Base-by-base conservation (phyloP, 35 echinoderm and acorn worm genomes). In the Patiria miniata region DNA sequence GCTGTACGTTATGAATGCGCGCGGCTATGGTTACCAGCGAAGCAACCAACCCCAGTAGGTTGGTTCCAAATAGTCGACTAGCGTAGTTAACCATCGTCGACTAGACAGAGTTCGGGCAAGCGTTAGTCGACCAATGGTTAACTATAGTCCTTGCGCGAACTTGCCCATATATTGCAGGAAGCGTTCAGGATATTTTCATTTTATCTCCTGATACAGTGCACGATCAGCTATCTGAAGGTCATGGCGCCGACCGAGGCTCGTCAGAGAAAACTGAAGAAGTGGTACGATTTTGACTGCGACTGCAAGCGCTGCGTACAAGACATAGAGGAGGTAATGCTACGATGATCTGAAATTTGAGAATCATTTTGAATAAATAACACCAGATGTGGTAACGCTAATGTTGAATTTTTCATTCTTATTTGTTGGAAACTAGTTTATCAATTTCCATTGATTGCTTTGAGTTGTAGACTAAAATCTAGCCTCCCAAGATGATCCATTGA, bases 271-370 rank as follows among this genome's bases (percentile, higher is more conserved):
- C 26, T 73, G 26, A 73, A 23, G 26, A 73, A 36, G 23, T 73
- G 65, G 65, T 73, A 73, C 65, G 65, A 73, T 23, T 73, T 73
- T 73, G 65, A 73, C 26, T 73, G 65, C 8, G 65, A 73, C 65
- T 73, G 65, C 26, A 3, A 73, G 29, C 65, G 65, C 7, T 73
- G 65, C 65, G 29, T 34, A 1, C 65, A 73, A 15, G 65, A 34
- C 22, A 32, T 34, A 7, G 34, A 73, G 2, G 8, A 73, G 65
- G 65, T 73, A 73, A 32, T 14, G 26, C 8, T 8, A 73, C 9
- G 1, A 30, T 6, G 1, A 14, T 2, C 65, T 47, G 4, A 12
- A 47, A 73, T 32, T 28, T 73, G 23, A 14, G 14, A 73, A 32
- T 73, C 1, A 69, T 69, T 29, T 69, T 69, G 32, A 68, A 2